These are phyloP conservation scores for Eristalis tenax DNA, from an alignment of 2,888 invertebrate genomes.

Conservation along the genomic window DNA sequence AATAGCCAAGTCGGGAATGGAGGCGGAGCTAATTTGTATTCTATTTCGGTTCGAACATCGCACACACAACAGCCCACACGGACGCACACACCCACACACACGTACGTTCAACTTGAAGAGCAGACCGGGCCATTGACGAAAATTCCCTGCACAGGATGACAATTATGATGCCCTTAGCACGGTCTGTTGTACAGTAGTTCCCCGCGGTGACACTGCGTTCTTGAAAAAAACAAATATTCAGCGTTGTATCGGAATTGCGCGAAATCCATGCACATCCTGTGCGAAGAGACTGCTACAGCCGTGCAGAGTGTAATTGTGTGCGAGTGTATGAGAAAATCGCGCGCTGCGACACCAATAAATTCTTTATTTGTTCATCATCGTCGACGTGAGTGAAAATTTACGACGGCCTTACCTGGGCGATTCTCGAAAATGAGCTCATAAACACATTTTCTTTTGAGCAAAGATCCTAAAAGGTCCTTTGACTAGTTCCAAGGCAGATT, in stretches of 20 bases:
- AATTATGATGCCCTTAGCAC: conserved; percentile 65
- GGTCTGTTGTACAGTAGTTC: conserved; percentile 62
- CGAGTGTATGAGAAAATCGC: conserved; percentile 36
- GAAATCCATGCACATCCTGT: conserved; percentile 37
- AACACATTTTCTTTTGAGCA: conserved; percentile 54
- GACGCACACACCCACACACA: not conserved
- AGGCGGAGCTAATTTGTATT: conserved; percentile 70
- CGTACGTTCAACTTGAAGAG: not conserved
- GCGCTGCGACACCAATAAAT: conserved; percentile 67
- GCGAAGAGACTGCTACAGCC: not conserved
- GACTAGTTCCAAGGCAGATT: conserved; percentile 57
- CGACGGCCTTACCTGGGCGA: conserved; percentile 58
- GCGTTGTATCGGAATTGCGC: conserved; percentile 45
- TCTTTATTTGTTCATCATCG: conserved; percentile 71
- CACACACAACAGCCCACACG: conserved; percentile 1
- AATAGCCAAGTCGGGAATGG: conserved; percentile 29
- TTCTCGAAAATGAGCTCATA: conserved; percentile 65
- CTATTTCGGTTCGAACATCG: conserved; percentile 41
- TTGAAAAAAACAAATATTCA: conserved; percentile 33
- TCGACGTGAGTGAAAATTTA: conserved; percentile 65
- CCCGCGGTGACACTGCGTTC: conserved; percentile 56
- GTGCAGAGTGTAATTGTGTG: not conserved
- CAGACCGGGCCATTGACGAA: conserved; percentile 47
- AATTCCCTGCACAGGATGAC: conserved; percentile 36
- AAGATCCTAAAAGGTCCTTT: conserved; percentile 54